A percentile compares a stretch with the other conserved stretches of the same genome.
These are phyloP conservation scores for Cheracebus regulus DNA, from an alignment of 2,797 vertebrate species.

Conservation along the genomic window DNA sequence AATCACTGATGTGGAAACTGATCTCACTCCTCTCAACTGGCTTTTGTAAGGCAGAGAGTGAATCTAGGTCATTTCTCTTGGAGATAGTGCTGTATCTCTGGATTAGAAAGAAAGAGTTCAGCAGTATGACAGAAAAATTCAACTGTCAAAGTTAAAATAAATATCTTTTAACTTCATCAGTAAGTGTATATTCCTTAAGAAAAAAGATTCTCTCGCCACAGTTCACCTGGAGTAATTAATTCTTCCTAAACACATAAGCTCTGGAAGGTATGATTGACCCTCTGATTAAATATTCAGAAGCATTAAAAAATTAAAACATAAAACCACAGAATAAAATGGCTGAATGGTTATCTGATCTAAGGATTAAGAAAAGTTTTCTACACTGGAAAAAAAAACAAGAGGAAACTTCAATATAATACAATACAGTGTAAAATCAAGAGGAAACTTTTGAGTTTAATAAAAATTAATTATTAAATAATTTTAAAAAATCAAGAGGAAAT, in stretches of 20 bases:
- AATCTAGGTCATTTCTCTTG: conserved; percentile 68
- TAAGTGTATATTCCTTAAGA: conserved; percentile 34
- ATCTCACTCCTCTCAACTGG: conserved; percentile 62
- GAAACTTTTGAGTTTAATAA: too few species aligned
- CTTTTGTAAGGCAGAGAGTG: conserved; percentile 56
- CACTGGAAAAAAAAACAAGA: background rate
- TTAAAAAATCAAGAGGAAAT: background rate
- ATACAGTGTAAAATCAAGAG: too few species aligned
- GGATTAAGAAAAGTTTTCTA: conserved; percentile 14
- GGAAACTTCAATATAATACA: too few species aligned
- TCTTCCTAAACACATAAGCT: conserved; percentile 15
- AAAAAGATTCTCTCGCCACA: conserved; percentile 15
- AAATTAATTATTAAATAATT: too few species aligned
- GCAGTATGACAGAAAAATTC: conserved; percentile 40
- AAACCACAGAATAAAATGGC: conserved; percentile 35
- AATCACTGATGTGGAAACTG: conserved; percentile 55
- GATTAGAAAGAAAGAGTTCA: conserved; percentile 66
- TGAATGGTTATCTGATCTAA: background rate
- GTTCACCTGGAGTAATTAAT: conserved; percentile 29
- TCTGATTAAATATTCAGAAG: conserved; percentile 54
- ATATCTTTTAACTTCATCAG: conserved; percentile 47
- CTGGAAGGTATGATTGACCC: background rate
- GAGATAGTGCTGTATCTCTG: conserved; percentile 56
- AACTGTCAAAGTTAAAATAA: conserved; percentile 51
- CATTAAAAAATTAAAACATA: conserved; percentile 45